Conservation (phyloP, 2,113 vertebrate genomes). For the Terrapene triunguis region DNA sequence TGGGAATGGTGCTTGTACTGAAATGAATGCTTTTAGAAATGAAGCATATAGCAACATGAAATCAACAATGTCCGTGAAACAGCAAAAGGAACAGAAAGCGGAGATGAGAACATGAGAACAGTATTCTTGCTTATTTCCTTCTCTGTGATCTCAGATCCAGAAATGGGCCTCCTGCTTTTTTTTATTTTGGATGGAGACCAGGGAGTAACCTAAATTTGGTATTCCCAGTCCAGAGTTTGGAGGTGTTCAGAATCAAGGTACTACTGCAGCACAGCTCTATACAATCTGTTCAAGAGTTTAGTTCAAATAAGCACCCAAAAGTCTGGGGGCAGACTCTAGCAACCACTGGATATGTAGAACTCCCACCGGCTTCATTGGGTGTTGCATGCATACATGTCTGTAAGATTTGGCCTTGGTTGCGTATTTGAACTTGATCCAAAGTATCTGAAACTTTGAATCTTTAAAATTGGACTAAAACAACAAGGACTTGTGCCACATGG, state of each 20-base stretch:
- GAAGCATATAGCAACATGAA: background rate
- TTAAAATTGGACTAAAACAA: conserved; percentile 54
- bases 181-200: background rate
- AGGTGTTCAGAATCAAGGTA: background rate
- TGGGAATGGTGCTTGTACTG: background rate
- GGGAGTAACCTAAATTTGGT: background rate
- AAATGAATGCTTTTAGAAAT: background rate
- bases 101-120: background rate
- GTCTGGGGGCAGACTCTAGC: background rate
- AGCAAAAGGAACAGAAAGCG: background rate
- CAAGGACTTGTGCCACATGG: too few relatives aligned
- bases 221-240: background rate
- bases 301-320: accelerated
- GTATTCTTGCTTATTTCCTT: background rate
- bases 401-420: conserved; percentile 24
- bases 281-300: background rate
- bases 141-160: background rate
- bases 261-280: background rate
- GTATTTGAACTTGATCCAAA: conserved; percentile 58
- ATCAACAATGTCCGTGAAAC: accelerated
- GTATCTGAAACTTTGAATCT: conserved; percentile 69
- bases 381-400: background rate
- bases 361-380: background rate
- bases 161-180: background rate
- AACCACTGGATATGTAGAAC: background rate